These are phyloP conservation scores for Pachydiplax longipennis DNA, from an alignment of 2,888 invertebrate species.

Conservation along the genomic window DNA sequence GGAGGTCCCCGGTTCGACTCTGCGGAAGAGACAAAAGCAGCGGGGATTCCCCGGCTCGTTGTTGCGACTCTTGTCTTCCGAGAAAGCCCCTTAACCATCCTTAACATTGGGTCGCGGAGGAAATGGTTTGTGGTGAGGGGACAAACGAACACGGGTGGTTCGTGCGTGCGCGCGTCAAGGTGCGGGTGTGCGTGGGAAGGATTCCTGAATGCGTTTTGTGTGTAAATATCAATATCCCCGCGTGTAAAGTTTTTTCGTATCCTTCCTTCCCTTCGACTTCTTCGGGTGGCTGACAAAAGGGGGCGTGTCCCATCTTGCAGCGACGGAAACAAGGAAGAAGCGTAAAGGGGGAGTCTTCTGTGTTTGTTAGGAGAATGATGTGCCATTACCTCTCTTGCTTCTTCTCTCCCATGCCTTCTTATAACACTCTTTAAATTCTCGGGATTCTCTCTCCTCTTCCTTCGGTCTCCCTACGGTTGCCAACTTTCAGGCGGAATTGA, in stretches of 20 bases:
- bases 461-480: too few relatives aligned
- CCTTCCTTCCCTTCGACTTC: background rate
- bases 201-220: background rate
- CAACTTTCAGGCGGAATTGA: too few relatives aligned
- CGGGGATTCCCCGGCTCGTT: background rate
- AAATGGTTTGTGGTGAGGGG: background rate
- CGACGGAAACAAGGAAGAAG: background rate
- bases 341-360: background rate
- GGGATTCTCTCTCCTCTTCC: too few relatives aligned
- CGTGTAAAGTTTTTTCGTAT: background rate
- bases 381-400: background rate
- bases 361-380: background rate
- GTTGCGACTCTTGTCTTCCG: conserved; percentile 14
- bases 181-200: background rate
- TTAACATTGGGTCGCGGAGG: background rate
- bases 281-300: background rate
- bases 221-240: background rate
- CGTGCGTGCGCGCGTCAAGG: background rate
- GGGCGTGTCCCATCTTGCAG: background rate
- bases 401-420: background rate
- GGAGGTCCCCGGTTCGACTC: background rate
- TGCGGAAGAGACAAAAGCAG: background rate
- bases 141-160: background rate
- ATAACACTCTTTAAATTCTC: background rate
- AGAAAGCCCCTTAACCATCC: background rate